Conservation (phyloP, 1,140 invertebrate genomes). For the Chironomus striatipennis region DNA sequence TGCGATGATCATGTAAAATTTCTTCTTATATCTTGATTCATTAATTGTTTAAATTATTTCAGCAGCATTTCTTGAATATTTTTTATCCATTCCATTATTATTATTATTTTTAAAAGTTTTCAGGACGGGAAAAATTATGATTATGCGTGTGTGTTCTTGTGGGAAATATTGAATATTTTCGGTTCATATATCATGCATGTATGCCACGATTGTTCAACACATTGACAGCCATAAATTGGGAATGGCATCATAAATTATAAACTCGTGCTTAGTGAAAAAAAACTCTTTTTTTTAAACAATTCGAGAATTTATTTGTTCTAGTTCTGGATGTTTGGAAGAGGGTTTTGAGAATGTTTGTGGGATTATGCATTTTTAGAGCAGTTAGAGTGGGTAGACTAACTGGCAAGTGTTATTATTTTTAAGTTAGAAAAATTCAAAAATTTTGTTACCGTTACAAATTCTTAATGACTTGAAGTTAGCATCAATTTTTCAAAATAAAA, state of each 20-base stretch:
- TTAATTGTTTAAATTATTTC: slow-evolving; percentile 20
- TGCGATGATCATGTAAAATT: neutral
- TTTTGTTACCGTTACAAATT: too few relatives aligned
- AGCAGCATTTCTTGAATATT: slow-evolving; percentile 1
- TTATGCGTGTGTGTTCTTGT: neutral
- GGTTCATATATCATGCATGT: neutral
- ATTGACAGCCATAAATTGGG: slow-evolving; percentile 20
- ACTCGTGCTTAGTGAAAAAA: neutral
- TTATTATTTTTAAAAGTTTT: neutral
- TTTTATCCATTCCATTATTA: neutral
- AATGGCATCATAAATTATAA: slow-evolving; percentile 18
- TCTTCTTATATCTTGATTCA: slow-evolving; percentile 19
- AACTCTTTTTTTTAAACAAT: neutral
- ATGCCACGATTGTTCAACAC: neutral
- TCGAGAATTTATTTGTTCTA: neutral
- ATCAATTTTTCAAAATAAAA: too few relatives aligned
- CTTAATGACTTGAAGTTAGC: too few relatives aligned
- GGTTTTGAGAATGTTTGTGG: too few relatives aligned
- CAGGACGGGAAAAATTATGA: neutral
- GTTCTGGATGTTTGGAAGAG: too few relatives aligned
- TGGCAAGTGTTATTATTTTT: too few relatives aligned
- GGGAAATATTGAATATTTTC: slow-evolving; percentile 13
- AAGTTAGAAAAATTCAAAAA: too few relatives aligned
- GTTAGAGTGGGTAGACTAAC: too few relatives aligned
- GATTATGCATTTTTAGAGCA: too few relatives aligned